A percentile compares a stretch with the other conserved stretches of the same genome.
Conservation (phyloP, 2,888 invertebrate species). For the Antitype chi region DNA sequence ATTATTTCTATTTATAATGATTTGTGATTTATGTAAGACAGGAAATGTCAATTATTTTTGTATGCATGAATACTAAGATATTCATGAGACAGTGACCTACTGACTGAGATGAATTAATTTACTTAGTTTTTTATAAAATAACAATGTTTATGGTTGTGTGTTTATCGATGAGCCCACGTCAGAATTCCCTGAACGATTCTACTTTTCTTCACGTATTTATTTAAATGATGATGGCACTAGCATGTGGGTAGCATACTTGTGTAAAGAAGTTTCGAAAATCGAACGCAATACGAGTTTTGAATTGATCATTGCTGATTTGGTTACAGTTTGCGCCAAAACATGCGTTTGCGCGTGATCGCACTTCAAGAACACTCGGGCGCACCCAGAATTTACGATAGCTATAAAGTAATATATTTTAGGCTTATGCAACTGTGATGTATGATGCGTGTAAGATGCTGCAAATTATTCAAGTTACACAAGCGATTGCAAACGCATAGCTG, state of each 20-base stretch:
- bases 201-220: slow-evolving; percentile 80
- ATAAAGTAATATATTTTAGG: slow-evolving; percentile 38
- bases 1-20: slow-evolving; percentile 16
- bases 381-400: slow-evolving; percentile 43
- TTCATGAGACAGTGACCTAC: slow-evolving; percentile 38
- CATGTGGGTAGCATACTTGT: slow-evolving; percentile 63
- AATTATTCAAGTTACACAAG: slow-evolving; percentile 57
- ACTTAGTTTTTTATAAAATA: neutral
- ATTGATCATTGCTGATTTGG: slow-evolving; percentile 71
- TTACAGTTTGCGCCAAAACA: slow-evolving; percentile 68
- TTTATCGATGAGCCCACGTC: slow-evolving; percentile 8
- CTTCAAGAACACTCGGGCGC: slow-evolving; percentile 58
- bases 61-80: slow-evolving; percentile 22
- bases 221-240: slow-evolving; percentile 74
- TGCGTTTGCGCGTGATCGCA: slow-evolving; percentile 61
- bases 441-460: slow-evolving; percentile 49
- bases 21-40: slow-evolving; percentile 26
- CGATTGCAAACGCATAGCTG: slow-evolving; percentile 23
- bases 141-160: too few relatives aligned
- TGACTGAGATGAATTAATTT: slow-evolving; percentile 22
- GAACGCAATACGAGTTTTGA: slow-evolving; percentile 73
- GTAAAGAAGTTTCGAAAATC: slow-evolving; percentile 78
- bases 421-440: slow-evolving; percentile 61
- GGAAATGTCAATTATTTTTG: slow-evolving; percentile 19
- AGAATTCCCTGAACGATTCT: slow-evolving; percentile 68